These are phyloP conservation scores for Tetragnatha versicolor DNA, from an alignment of 1,140 invertebrate genomes.

Conservation along the genomic window DNA sequence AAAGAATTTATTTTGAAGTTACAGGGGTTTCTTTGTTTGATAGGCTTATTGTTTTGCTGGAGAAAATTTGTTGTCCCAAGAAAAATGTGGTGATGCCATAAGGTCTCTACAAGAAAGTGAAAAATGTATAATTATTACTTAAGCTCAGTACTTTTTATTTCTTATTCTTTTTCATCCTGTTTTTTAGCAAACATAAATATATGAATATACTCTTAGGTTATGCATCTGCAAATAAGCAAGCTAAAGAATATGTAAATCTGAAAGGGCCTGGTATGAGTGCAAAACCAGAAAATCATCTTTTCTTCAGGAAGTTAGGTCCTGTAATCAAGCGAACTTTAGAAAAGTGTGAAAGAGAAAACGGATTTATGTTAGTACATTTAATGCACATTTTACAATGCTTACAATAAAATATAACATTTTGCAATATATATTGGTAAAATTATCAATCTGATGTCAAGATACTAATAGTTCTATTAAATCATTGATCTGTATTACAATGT, in stretches of 20 bases:
- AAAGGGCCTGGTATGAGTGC: constrained; percentile 70
- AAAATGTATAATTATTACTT: constrained; percentile 62
- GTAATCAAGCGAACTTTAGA: constrained; percentile 72
- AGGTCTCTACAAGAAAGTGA: constrained; percentile 72
- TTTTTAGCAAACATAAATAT: constrained; percentile 23
- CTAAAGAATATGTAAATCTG: constrained; percentile 71
- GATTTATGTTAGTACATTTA: constrained; percentile 76
- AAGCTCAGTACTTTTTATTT: not conserved
- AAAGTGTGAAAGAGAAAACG: constrained; percentile 78
- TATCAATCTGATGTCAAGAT: no score
- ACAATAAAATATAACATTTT: no score
- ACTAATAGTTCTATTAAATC: no score
- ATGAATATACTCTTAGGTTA: constrained; percentile 17
- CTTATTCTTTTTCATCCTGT: constrained; percentile 28
- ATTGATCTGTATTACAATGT: no score
- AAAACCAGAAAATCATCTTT: constrained; percentile 73
- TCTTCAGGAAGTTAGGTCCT: constrained; percentile 72
- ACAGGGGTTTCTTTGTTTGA: constrained; percentile 4
- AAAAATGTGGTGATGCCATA: constrained; percentile 78
- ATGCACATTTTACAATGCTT: no score
- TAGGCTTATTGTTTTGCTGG: constrained; percentile 75
- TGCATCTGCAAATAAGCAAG: constrained; percentile 68
- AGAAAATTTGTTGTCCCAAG: constrained; percentile 71
- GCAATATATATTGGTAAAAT: no score
- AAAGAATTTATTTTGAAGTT: constrained; percentile 6